Base-by-base conservation (phyloP, 1,140 invertebrate species). In the Lucilia cuprina region DNA sequence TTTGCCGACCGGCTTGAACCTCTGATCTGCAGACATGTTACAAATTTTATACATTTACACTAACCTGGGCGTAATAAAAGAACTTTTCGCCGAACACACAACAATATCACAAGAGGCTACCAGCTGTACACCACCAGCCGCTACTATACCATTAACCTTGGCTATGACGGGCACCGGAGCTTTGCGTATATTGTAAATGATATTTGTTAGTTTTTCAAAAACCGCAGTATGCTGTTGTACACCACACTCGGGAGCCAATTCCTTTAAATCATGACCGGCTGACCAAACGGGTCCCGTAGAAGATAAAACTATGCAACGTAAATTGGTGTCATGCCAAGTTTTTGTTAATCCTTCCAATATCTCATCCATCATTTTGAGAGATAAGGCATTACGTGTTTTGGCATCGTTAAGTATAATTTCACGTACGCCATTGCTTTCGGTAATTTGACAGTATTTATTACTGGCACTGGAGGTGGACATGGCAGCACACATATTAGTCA, bases 71-170 rank as follows among this genome's bases (percentile, higher is more conserved):
- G 98, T 98, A 25, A 97, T 97, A 92, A 99, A 99, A 84, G 92
- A 94, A 87, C 97, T 96, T 77, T 92, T 94, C 17, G 96, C 93
- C 0, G 96, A 94, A 83, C 96, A 97, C 82, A 99, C 92, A 50
- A 96, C 95, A 86, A 99, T 96, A 92, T 99, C 98, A 93, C 97
- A 99, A 13, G 96, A 95, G 1, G 97, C 96, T 2, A 98, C 96
- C 19, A 99, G 91, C 91, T 99, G 98, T 89, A 97, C 98, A 2
- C 98, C 98, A 17, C 98, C 98, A 47, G 98, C 98, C 41, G 97
- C 96, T 9, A 98, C 98, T 86, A 98, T 91, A 8, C 98, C 97
- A 92, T 97, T 94, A 0, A 98, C 96, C 91, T 93, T 94, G 14
- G 96, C 96, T 86, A 98, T 95, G 1, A 98, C 94, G 55, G 96